Percentiles rank a stretch among this genome's conserved stretches.
phyloP scores from a whole-genome alignment of 2,113 vertebrate genomes.

The Octodon degus region DNA sequence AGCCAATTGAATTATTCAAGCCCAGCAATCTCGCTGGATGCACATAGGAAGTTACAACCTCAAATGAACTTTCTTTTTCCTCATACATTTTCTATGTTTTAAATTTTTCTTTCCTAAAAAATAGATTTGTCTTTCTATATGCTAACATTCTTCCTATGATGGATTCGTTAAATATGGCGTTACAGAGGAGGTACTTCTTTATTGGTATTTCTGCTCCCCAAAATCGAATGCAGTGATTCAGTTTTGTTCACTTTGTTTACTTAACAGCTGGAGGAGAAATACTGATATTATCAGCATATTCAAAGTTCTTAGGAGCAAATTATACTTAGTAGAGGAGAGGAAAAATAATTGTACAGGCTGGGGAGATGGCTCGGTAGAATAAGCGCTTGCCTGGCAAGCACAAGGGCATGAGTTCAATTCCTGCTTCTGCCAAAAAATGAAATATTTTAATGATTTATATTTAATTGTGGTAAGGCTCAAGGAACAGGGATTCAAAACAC shows the following conservation, averaged over 20 bases:
- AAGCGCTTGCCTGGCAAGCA: too few relatives aligned
- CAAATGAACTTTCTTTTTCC: constrained; percentile 12
- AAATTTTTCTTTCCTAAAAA: constrained; percentile 27
- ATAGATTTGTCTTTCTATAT: neutral
- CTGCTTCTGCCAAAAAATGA: too few relatives aligned
- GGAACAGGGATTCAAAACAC: too few relatives aligned
- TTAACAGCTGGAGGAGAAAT: constrained; percentile 12
- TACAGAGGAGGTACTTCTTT: constrained; percentile 15
- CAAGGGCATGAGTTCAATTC: too few relatives aligned
- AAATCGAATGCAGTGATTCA: neutral
- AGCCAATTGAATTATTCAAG: constrained; percentile 13
- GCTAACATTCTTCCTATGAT: neutral
- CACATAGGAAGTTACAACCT: neutral
- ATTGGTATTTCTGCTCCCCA: neutral
- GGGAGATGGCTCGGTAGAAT: too few relatives aligned
- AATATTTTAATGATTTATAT: too few relatives aligned
- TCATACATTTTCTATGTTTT: neutral
- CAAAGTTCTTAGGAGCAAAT: neutral
- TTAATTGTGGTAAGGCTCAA: too few relatives aligned
- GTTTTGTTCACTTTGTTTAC: neutral
- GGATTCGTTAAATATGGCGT: neutral
- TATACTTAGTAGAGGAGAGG: neutral
- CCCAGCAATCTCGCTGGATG: neutral
- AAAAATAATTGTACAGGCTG: neutral
- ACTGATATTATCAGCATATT: neutral